phyloP scores from a whole-genome alignment of 2,797 vertebrate genomes.

The Stomatorhinus walkeri region DNA sequence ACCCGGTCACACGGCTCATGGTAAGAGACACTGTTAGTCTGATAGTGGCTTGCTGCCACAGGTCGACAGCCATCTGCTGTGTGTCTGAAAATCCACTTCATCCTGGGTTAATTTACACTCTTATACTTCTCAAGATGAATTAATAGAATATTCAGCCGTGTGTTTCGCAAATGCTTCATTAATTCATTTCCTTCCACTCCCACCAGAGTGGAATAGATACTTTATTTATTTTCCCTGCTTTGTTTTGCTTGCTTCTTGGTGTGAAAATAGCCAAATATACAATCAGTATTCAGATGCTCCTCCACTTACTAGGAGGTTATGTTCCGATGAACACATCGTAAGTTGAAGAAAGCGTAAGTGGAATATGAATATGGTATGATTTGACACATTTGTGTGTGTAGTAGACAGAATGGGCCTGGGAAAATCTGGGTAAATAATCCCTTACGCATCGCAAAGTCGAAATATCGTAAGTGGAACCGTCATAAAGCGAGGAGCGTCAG shows the following conservation, averaged over 20 bases:
- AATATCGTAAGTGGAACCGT: not conserved
- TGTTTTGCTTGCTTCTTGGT: not conserved
- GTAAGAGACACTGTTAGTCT: not conserved
- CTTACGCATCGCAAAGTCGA: not conserved
- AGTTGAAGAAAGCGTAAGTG: not conserved
- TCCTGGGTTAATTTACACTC: not conserved
- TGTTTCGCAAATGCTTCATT: not conserved
- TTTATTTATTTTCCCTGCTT: not conserved
- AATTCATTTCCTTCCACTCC: not conserved
- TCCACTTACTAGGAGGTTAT: not conserved
- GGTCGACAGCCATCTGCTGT: not conserved
- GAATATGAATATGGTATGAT: not conserved
- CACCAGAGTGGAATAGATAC: not conserved
- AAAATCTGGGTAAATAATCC: not conserved
- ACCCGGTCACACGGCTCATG: not conserved
- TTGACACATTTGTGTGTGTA: not conserved
- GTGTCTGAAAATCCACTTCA: not conserved
- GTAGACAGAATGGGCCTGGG: not conserved
- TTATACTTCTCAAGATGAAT: not conserved
- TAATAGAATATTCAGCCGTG: not conserved
- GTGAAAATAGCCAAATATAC: not conserved
- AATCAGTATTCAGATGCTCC: not conserved
- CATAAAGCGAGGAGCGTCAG: not conserved
- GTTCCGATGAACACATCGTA: not conserved
- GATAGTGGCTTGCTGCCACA: not conserved